Conservation (phyloP, 1,140 invertebrate genomes). For the Drosophila sturtevanti region DNA sequence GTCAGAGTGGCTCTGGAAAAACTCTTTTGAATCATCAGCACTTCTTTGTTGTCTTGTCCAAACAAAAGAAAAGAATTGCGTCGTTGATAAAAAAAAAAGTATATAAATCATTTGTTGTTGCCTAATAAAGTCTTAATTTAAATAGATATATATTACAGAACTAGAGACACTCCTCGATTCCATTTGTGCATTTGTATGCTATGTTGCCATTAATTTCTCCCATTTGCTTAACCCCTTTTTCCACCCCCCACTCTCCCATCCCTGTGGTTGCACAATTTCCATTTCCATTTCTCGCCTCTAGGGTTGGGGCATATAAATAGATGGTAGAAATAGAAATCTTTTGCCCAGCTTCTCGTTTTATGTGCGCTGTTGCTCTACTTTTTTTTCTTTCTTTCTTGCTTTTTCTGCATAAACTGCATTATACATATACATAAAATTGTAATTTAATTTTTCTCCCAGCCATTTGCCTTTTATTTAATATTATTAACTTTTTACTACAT, state of each 20-base stretch:
- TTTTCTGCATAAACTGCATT: background rate
- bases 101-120: background rate
- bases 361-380: slow-evolving; percentile 1
- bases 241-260: slow-evolving; percentile 8
- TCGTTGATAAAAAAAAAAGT: too few species aligned
- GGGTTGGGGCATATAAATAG: slow-evolving; percentile 66
- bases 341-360: slow-evolving; percentile 10
- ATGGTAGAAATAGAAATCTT: slow-evolving; percentile 34
- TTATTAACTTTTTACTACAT: slow-evolving; percentile 45
- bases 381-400: slow-evolving; percentile 28
- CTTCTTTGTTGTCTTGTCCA: background rate
- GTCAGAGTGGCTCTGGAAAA: background rate
- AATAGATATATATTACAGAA: background rate
- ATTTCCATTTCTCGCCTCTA: slow-evolving; percentile 46
- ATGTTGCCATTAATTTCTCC: background rate
- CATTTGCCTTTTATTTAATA: slow-evolving; percentile 45
- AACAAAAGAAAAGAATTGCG: background rate
- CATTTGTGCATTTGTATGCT: background rate
- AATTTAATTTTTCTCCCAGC: slow-evolving; percentile 34
- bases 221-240: slow-evolving; percentile 3
- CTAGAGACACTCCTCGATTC: background rate
- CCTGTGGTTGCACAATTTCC: slow-evolving; percentile 51
- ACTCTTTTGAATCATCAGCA: background rate
- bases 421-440: slow-evolving; percentile 38
- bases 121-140: slow-evolving; percentile 3